These are phyloP conservation scores for Merodon equestris DNA, from an alignment of 2,888 invertebrate genomes.

Conservation along the genomic window DNA sequence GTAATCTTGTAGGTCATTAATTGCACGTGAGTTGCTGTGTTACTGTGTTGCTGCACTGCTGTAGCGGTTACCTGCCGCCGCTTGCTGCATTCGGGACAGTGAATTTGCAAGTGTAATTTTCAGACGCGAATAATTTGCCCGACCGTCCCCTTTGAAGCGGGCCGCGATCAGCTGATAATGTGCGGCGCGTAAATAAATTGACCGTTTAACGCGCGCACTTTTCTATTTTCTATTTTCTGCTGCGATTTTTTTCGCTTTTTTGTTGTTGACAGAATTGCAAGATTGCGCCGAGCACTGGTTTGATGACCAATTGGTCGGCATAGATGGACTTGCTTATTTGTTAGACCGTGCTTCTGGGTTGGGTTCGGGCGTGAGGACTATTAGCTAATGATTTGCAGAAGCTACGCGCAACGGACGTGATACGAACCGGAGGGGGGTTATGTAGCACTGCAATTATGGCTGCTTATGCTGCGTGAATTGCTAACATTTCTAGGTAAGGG, in stretches of 20 bases:
- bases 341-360: slow-evolving; percentile 60
- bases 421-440: not conserved
- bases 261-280: not conserved
- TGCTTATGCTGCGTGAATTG: no score
- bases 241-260: not conserved
- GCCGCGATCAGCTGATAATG: slow-evolving; percentile 68
- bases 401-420: not conserved
- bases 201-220: slow-evolving; percentile 58
- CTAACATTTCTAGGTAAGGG: no score
- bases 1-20: slow-evolving; percentile 67
- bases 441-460: no score
- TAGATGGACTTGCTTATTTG: slow-evolving; percentile 65
- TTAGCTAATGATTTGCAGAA: slow-evolving; percentile 54
- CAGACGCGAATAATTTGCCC: slow-evolving; percentile 48
- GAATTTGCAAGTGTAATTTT: slow-evolving; percentile 65
- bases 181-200: slow-evolving; percentile 67
- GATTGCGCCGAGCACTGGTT: slow-evolving; percentile 1
- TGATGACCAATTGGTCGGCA: slow-evolving; percentile 51
- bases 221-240: slow-evolving; percentile 12
- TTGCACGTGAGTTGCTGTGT: slow-evolving; percentile 59
- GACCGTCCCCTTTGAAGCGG: slow-evolving; percentile 48
- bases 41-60: no score
- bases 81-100: slow-evolving; percentile 38
- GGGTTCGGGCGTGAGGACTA: slow-evolving; percentile 63
- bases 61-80: slow-evolving; percentile 1